Base-by-base conservation (phyloP, 2,797 vertebrate genomes). In the Limnodromus scolopaceus region DNA sequence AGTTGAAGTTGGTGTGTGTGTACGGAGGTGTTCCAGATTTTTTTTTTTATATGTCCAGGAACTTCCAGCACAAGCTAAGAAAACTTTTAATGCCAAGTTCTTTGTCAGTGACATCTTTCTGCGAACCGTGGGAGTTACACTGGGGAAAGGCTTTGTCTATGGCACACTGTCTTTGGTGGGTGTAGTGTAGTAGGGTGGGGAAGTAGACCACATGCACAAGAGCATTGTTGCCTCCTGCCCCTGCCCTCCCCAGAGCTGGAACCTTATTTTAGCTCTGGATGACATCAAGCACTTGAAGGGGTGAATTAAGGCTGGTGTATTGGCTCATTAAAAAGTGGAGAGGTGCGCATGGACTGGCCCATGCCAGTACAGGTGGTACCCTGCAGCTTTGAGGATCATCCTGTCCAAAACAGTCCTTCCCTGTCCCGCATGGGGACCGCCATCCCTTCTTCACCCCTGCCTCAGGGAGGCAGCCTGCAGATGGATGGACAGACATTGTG, bases 111-210 rank as follows among this genome's bases (percentile, higher is more conserved):
- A 91, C 96, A 43, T 70, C 82, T 94, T 94, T 93, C 38, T 66
- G 68, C 27, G 34, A 93, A 75, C 95, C 69, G 41, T n/a, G 53
- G 66, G 65, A 80, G 54, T 94, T 95, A 22, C 45, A 28, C 81
- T 84, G 85, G 61, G 85, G 80, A 97, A 78, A 92, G 95, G 88
- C 71, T 92, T 78, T 97, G 43, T 84, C 80, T 90, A 6, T 93
- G 90, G 69, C 95, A 91, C 19, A 3, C 57, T 58, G 51, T 61
- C 24, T 45, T 88, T 86, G 75, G 18, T 71, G 75, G 32, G n/a
- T n/a, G n/a, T n/a, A n/a, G n/a, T n/a, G n/a, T n/a, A n/a, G n/a
- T n/a, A n/a, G 27, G 49, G 91, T 27, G 41, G 27, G 12, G 7
- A 76, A 28, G 48, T 11, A 81, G 65, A 46, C 17, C 11, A 7